Conservation (phyloP, 2,113 vertebrate species). For the Onychostruthus taczanowskii region DNA sequence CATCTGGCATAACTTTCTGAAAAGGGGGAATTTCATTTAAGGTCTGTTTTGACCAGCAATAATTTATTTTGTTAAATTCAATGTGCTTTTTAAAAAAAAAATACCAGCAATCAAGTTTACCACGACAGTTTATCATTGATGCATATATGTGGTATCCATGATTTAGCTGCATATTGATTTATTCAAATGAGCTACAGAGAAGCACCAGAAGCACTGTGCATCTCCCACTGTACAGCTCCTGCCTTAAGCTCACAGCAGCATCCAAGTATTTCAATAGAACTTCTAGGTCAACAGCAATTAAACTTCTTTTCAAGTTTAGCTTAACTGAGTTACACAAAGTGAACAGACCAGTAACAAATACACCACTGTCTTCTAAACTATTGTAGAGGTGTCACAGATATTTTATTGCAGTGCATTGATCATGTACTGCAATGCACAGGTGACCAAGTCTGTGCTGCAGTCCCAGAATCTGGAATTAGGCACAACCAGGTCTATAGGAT, state of each 20-base stretch:
- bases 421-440: background rate
- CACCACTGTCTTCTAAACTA: background rate
- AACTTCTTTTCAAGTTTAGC: background rate
- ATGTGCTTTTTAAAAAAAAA: background rate
- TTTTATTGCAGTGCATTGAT: background rate
- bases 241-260: background rate
- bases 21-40: background rate
- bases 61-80: background rate
- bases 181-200: background rate
- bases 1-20: background rate
- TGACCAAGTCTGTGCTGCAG: background rate
- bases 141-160: background rate
- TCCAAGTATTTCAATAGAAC: background rate
- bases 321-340: background rate
- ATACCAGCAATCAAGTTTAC: background rate
- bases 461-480: background rate
- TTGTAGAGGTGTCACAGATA: background rate
- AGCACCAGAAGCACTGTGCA: background rate
- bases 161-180: background rate
- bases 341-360: background rate
- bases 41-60: background rate
- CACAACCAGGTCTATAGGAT: fast-evolving
- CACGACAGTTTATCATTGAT: background rate
- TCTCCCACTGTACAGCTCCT: background rate
- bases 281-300: background rate